Percentiles rank a stretch among this genome's conserved stretches.
These are phyloP conservation scores for Macrophya alboannulata DNA, from an alignment of 2,888 invertebrate species.

Conservation along the genomic window DNA sequence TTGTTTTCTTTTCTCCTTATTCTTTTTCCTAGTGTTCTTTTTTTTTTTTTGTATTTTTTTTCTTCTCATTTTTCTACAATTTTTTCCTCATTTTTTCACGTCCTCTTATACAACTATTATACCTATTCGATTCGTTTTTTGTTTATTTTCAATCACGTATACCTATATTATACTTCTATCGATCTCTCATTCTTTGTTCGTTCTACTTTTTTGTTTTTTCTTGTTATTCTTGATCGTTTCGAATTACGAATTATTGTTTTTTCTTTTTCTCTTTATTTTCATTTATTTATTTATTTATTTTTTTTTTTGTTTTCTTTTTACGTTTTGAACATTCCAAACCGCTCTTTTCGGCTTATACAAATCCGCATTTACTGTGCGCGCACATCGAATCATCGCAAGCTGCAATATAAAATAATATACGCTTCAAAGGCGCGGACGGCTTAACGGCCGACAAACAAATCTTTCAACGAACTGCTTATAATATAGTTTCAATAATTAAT, in stretches of 20 bases:
- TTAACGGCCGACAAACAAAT: conserved; percentile 33
- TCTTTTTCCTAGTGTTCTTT: background rate
- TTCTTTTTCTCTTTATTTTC: background rate
- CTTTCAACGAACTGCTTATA: conserved; percentile 12
- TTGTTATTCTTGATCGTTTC: background rate
- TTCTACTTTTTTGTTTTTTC: background rate
- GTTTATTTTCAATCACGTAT: background rate
- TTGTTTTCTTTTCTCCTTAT: conserved; percentile 25
- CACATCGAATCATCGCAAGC: conserved; percentile 15
- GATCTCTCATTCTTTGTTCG: background rate
- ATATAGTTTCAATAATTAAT: background rate
- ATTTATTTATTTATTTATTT: background rate
- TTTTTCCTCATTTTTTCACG: background rate
- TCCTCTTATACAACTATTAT: background rate
- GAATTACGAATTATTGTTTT: background rate
- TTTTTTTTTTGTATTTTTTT: background rate
- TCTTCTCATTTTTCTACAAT: background rate
- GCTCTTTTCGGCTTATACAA: background rate
- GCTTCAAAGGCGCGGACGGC: background rate
- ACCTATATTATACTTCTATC: background rate
- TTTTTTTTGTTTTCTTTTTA: background rate
- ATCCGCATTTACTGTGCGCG: background rate
- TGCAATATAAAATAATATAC: conserved; percentile 13
- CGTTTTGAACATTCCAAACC: background rate
- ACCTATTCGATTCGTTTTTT: conserved; percentile 1